Conservation (phyloP, 2,888 invertebrate species). For the Nomada flava region DNA sequence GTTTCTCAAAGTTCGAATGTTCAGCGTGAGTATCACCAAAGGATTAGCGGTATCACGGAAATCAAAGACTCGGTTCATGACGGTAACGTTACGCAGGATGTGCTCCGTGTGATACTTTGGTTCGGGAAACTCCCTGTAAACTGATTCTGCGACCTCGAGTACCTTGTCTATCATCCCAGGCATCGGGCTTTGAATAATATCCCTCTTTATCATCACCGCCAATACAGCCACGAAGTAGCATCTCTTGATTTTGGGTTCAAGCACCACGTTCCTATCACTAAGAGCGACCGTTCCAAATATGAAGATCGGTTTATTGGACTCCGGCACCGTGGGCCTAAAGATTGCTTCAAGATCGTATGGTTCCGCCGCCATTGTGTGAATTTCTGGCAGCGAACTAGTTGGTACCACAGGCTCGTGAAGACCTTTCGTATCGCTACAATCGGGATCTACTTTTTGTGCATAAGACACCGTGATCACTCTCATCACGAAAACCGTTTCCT, state of each 20-base stretch:
- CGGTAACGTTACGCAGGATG: slow-evolving; percentile 76
- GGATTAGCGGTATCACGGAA: slow-evolving; percentile 76
- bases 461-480: slow-evolving; percentile 77
- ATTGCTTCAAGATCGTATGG: slow-evolving; percentile 73
- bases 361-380: slow-evolving; percentile 69
- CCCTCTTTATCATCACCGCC: slow-evolving; percentile 78
- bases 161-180: slow-evolving; percentile 78
- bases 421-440: slow-evolving; percentile 76
- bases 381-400: slow-evolving; percentile 70
- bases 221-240: slow-evolving; percentile 81
- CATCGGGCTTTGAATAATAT: slow-evolving; percentile 78
- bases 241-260: slow-evolving; percentile 77
- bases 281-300: slow-evolving; percentile 75
- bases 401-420: slow-evolving; percentile 76
- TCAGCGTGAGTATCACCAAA: slow-evolving; percentile 63
- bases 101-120: slow-evolving; percentile 77
- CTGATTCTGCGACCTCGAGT: slow-evolving; percentile 75
- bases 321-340: slow-evolving; percentile 71
- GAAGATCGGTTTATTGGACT: slow-evolving; percentile 73
- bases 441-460: slow-evolving; percentile 76
- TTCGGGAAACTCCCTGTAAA: slow-evolving; percentile 75
- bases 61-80: slow-evolving; percentile 80
- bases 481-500: slow-evolving; percentile 59
- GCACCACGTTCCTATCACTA: slow-evolving; percentile 70
- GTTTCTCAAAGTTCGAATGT: slow-evolving; percentile 62